phyloP scores from a whole-genome alignment of 92 coral and sea anemone genomes.

The Pocillopora meandrina region DNA sequence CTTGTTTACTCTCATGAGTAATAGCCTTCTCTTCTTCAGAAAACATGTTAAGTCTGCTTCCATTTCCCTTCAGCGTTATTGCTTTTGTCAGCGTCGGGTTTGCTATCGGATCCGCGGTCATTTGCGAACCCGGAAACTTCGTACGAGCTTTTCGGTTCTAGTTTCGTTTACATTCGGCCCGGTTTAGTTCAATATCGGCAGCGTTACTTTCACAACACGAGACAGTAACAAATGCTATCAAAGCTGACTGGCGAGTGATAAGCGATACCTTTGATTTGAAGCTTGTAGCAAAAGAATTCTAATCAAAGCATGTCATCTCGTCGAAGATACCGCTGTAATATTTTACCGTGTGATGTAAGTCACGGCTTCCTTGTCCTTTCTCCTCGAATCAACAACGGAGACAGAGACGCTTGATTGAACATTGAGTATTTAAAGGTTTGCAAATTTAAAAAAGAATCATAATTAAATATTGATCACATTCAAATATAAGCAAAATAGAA shows the following conservation, averaged over 20 bases:
- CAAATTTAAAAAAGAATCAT: background rate
- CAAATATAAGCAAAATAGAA: constrained; percentile 14
- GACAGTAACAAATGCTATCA: background rate
- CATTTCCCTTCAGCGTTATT: background rate
- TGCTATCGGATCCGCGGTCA: background rate
- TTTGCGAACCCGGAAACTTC: constrained; percentile 8
- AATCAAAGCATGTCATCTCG: background rate
- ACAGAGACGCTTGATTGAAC: constrained; percentile 15
- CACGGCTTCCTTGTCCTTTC: background rate
- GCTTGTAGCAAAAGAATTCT: too few relatives aligned
- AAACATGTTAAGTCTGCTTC: background rate
- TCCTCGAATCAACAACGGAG: background rate
- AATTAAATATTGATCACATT: constrained; percentile 29
- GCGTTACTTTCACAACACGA: background rate
- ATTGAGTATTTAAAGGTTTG: background rate
- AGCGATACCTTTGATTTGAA: background rate
- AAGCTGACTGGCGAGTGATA: background rate
- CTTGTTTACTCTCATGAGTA: background rate
- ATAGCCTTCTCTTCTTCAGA: background rate
- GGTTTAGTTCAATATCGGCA: background rate
- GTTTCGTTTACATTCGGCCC: background rate
- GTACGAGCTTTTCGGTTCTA: too few relatives aligned
- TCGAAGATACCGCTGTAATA: background rate
- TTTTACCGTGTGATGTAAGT: background rate
- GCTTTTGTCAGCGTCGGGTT: background rate